Conservation (phyloP, 2,888 invertebrate genomes). For the Phorcus lineatus region DNA sequence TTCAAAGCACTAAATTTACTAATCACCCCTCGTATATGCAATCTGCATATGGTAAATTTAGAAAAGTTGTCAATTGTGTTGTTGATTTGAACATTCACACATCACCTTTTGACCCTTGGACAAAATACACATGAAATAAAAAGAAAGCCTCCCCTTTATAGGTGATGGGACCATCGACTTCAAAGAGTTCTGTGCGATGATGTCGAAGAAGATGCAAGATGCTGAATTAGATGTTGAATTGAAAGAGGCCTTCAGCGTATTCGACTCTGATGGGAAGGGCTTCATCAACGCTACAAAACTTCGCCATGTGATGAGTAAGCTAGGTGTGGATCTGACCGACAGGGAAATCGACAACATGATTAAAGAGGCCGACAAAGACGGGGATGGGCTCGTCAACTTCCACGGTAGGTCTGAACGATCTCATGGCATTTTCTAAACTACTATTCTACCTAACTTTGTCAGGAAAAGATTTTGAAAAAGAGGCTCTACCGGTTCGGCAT, state of each 20-base stretch:
- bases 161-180: slow-evolving; percentile 35
- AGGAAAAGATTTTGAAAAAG: too few relatives aligned
- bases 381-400: slow-evolving; percentile 21
- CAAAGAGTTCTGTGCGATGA: slow-evolving; percentile 38
- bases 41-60: too few relatives aligned
- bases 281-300: slow-evolving; percentile 32
- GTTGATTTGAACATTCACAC: too few relatives aligned
- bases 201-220: slow-evolving; percentile 34
- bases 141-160: background rate
- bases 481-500: too few relatives aligned
- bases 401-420: too few relatives aligned
- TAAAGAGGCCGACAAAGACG: slow-evolving; percentile 31
- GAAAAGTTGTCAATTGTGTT: too few relatives aligned
- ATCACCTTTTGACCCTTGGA: too few relatives aligned
- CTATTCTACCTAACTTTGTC: too few relatives aligned
- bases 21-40: too few relatives aligned
- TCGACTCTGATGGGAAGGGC: slow-evolving; percentile 30
- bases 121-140: too few relatives aligned
- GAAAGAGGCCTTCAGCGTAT: slow-evolving; percentile 38
- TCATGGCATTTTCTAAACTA: too few relatives aligned
- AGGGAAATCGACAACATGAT: slow-evolving; percentile 36
- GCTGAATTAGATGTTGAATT: slow-evolving; percentile 36
- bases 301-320: slow-evolving; percentile 35
- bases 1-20: too few relatives aligned
- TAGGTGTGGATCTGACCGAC: slow-evolving; percentile 36